Base-by-base conservation (phyloP, 2,113 vertebrate species). In the Psilopsiagon aurifrons region DNA sequence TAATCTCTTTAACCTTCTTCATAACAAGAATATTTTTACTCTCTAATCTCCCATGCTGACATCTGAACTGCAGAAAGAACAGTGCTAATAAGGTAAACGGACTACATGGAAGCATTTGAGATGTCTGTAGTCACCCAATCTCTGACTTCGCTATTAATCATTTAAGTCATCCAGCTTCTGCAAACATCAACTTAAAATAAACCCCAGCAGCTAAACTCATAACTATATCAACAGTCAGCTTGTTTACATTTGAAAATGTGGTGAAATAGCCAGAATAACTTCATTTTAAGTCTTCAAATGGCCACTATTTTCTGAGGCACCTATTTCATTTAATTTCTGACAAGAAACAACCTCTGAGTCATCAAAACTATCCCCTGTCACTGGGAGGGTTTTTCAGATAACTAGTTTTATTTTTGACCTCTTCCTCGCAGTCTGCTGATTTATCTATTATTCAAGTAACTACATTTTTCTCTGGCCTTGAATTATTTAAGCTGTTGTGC, bases 401-500 rank as follows among this genome's bases (percentile, higher is more conserved):
- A 43, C 66, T 84, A 37, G 17, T 47, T 96, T 93, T 84, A 69
- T 94, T 94, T 96, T 69, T 79, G 75, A 54, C 57, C 44, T 84
- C 57, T 92, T 94, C 90, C 31, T 90, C 35, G 19, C 33, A 63
- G 47, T 75, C 73, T 92, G 60, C 39, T 88, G 79, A 64, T 90
- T 52, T 92, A 88, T 96, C 51, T 81, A 62, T 97, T 94, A 96
- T 96, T 95, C 71, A 96, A 43, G 46, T 78, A 88, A 68, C 64
- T 74, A 20, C 46, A 41, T 95, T 94, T 94, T 84, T 52, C 28
- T 88, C 79, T 81, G 46, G 47, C 41, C 64, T 75, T 96, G 57
- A 94, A 96, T 96, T 90, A 95, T 95, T 96, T 83, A 96, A 78
- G 82, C 51, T 69, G 64, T 75, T 88, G 64, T 78, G 76, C 60